phyloP scores from a whole-genome alignment of 1,140 invertebrate species.

The Cecropterus lyciades region DNA sequence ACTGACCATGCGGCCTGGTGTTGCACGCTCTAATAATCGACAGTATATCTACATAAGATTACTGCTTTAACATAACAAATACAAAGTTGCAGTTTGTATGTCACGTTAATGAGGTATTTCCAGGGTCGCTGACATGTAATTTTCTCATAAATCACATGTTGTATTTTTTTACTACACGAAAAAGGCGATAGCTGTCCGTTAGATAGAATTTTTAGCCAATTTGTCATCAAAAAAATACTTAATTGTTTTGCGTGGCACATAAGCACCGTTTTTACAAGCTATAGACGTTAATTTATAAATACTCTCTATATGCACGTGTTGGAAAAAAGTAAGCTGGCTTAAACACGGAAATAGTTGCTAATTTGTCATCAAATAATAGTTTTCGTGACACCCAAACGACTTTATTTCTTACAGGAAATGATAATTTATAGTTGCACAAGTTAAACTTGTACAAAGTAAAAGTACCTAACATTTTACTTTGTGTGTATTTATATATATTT shows the following conservation, averaged over 20 bases:
- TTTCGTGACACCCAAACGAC: background rate
- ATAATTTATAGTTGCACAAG: background rate
- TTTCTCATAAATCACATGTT: background rate
- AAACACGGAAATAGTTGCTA: background rate
- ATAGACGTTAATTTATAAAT: background rate
- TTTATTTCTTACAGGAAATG: slow-evolving; percentile 1
- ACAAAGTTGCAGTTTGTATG: slow-evolving; percentile 27
- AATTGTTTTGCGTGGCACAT: background rate
- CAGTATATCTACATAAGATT: slow-evolving; percentile 24
- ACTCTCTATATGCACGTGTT: background rate
- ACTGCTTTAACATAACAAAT: slow-evolving; percentile 45
- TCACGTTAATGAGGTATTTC: background rate
- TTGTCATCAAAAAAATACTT: background rate
- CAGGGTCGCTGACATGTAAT: too few relatives aligned
- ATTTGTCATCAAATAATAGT: background rate
- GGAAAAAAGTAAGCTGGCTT: background rate
- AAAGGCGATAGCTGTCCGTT: too few relatives aligned
- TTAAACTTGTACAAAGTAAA: too few relatives aligned
- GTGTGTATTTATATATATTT: background rate
- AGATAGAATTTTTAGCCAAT: too few relatives aligned
- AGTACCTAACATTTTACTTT: too few relatives aligned
- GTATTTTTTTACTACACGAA: background rate
- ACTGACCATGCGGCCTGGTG: slow-evolving; percentile 50
- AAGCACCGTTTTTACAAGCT: too few relatives aligned
- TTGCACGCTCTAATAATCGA: slow-evolving; percentile 60